Percentiles rank a stretch among this genome's conserved stretches.
These are phyloP conservation scores for Pungitius pungitius DNA, from an alignment of 2,113 vertebrate species.

Conservation along the genomic window DNA sequence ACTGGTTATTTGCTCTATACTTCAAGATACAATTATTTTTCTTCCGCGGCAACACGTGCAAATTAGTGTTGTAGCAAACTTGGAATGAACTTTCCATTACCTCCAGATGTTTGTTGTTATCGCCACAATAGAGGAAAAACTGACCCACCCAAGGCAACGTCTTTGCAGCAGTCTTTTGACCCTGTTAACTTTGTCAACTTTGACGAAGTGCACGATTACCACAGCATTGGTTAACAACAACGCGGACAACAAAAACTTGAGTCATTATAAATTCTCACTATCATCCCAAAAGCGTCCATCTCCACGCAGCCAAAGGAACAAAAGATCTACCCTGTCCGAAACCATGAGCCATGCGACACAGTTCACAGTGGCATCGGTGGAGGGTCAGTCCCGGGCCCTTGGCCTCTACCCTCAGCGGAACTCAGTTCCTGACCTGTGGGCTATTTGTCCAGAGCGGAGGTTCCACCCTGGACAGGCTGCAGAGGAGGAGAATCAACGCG, in stretches of 20 bases:
- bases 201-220: constrained; percentile 11
- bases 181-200: not conserved
- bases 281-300: not conserved
- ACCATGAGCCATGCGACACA: constrained; percentile 14
- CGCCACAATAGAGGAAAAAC: constrained; percentile 2
- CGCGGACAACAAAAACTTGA: not conserved
- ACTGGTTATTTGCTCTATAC: constrained; percentile 2
- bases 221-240: not conserved
- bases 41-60: constrained; percentile 1
- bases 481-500: constrained; percentile 62
- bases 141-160: not conserved
- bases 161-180: constrained; percentile 2
- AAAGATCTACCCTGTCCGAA: constrained; percentile 25
- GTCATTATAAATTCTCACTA: constrained; percentile 13
- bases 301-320: not conserved
- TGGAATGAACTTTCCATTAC: constrained; percentile 22
- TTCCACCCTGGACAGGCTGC: constrained; percentile 59
- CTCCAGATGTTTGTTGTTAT: constrained; percentile 32
- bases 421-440: constrained; percentile 75
- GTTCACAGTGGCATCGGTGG: constrained; percentile 53
- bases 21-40: not conserved
- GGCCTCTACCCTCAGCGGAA: constrained; percentile 74
- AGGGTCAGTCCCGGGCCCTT: constrained; percentile 59
- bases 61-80: constrained; percentile 2
- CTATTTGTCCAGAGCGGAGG: constrained; percentile 76